Percentiles rank a stretch among this genome's conserved stretches.
Conservation (phyloP, 2,797 vertebrate species). For the Acrossocheilus fasciatus region DNA sequence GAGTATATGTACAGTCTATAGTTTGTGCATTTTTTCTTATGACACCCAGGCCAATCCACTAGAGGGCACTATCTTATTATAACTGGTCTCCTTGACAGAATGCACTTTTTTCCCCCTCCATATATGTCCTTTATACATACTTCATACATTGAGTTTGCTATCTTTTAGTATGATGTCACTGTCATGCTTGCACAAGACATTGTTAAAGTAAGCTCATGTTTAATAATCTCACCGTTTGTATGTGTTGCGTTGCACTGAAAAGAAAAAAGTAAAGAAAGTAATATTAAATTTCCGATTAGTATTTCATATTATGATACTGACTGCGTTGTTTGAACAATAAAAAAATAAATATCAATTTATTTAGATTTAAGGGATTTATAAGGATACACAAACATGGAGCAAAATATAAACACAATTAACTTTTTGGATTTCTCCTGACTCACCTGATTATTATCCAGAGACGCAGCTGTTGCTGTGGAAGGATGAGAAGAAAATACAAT, state of each 20-base stretch:
- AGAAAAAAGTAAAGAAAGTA: background rate
- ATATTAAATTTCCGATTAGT: background rate
- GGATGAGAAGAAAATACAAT: background rate
- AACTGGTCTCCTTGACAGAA: background rate
- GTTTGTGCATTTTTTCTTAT: background rate
- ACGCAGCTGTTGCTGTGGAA: background rate
- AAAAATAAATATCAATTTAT: background rate
- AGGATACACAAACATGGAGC: background rate
- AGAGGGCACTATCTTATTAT: background rate
- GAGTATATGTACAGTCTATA: background rate
- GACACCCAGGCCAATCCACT: background rate
- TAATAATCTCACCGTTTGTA: conserved; percentile 11
- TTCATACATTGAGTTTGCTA: background rate
- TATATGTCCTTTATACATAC: background rate
- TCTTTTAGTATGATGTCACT: background rate
- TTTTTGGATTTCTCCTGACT: background rate
- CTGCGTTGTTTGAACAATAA: background rate
- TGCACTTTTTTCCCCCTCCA: too few relatives aligned
- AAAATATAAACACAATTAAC: background rate
- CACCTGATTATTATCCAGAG: background rate
- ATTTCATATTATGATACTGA: background rate
- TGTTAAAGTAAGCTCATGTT: background rate
- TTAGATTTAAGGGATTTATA: background rate
- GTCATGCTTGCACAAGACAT: background rate
- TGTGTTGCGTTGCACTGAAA: conserved; percentile 25